Evolutionary conservation across 2,888 invertebrate species (phyloP).

Genomic region (Hirtodrosophila confusa): DNA sequence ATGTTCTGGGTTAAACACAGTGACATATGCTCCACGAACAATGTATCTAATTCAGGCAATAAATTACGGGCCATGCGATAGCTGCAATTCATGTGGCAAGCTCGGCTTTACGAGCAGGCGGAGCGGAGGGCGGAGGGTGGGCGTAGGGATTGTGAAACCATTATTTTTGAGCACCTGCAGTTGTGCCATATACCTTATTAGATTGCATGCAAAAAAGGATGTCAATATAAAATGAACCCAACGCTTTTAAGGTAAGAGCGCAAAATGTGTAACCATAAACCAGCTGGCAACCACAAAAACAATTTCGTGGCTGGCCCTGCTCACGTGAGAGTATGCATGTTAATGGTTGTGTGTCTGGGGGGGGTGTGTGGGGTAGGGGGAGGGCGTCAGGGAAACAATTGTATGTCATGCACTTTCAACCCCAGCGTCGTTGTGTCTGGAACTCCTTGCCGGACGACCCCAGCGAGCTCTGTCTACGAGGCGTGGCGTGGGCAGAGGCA

Average conservation of each 20-base stretch:
- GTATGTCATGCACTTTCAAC: constrained; percentile 80
- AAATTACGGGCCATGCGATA: constrained; percentile 42
- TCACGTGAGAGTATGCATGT: constrained; percentile 45
- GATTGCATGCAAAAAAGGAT: constrained; percentile 64
- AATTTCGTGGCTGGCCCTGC: constrained; percentile 50
- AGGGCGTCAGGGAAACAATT: constrained; percentile 56
- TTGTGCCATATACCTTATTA: constrained; percentile 54
- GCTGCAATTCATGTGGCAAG: constrained; percentile 41
- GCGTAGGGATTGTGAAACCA: constrained; percentile 23
- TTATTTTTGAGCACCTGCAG: constrained; percentile 52
- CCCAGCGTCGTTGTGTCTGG: constrained; percentile 63
- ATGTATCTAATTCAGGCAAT: constrained; percentile 44
- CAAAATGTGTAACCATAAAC: constrained; percentile 71
- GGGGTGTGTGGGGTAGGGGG: not conserved
- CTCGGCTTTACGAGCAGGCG: constrained; percentile 6
- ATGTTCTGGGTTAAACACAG: constrained; percentile 22
- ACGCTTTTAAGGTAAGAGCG: constrained; percentile 26
- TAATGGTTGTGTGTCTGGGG: constrained; percentile 52
- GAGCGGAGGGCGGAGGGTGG: no score
- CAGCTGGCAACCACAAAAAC: constrained; percentile 73
- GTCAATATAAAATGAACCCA: constrained; percentile 50
- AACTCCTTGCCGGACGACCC: constrained; percentile 7
- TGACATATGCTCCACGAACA: constrained; percentile 21
- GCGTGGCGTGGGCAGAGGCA: not conserved
- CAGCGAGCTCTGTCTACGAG: not conserved